These are phyloP conservation scores for Magallana gigas DNA, from an alignment of 1,140 invertebrate species.

Conservation along the genomic window DNA sequence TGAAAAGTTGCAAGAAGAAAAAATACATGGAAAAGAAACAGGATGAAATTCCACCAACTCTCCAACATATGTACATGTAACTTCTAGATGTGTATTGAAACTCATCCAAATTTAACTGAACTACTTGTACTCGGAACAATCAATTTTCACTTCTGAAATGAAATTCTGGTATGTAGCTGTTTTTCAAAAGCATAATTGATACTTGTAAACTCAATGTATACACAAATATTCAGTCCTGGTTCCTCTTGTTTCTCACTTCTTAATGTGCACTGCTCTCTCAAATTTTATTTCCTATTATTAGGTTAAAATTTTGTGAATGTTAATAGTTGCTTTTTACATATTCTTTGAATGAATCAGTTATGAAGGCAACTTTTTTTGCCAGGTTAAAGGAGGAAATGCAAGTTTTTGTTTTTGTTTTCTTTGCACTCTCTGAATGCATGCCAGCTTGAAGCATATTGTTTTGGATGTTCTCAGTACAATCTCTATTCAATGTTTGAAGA, in stretches of 20 bases:
- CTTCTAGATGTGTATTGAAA: too few relatives aligned
- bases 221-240: neutral
- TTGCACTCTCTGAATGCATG: conserved; percentile 17
- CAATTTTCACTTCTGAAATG: neutral
- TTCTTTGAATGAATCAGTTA: neutral
- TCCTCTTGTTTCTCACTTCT: neutral
- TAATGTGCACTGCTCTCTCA: neutral
- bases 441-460: neutral
- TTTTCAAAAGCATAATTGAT: neutral
- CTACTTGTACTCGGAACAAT: too few relatives aligned
- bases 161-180: neutral
- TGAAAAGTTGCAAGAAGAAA: neutral
- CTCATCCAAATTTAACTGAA: too few relatives aligned
- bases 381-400: conserved; percentile 30
- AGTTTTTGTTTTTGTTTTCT: conserved; percentile 2
- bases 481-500: too few relatives aligned
- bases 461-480: too few relatives aligned
- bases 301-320: neutral
- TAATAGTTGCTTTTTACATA: neutral
- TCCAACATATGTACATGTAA: too few relatives aligned
- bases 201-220: too few relatives aligned
- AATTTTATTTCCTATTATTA: neutral
- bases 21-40: neutral
- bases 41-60: conserved; percentile 21
- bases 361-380: conserved; percentile 9